Conservation (phyloP, 2,113 vertebrate genomes). For the Chunga burmeisteri region DNA sequence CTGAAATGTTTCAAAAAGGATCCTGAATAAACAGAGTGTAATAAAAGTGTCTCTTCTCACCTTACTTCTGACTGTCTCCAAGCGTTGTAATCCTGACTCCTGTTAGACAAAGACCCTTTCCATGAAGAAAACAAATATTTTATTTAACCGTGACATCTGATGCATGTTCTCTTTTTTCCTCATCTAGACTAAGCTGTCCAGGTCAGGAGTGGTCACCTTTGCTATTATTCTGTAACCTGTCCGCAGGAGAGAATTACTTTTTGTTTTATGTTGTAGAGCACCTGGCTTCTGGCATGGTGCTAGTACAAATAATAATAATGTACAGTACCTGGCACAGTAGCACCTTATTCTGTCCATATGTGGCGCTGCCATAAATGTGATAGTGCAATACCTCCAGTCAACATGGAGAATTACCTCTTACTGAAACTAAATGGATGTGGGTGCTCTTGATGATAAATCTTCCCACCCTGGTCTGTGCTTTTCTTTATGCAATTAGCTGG, state of each 20-base stretch:
- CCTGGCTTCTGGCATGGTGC: not conserved
- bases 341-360: not conserved
- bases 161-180: not conserved
- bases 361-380: constrained; percentile 46
- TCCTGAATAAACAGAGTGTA: not conserved
- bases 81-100: not conserved
- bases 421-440: constrained; percentile 11
- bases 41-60: not conserved
- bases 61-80: not conserved
- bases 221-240: constrained; percentile 53
- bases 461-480: not conserved
- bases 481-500: constrained; percentile 16
- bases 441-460: constrained; percentile 30
- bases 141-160: not conserved
- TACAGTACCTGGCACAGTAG: constrained; percentile 21
- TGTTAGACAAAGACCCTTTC: not conserved
- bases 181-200: constrained; percentile 41
- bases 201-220: constrained; percentile 42
- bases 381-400: constrained; percentile 6
- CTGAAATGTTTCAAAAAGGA: not conserved
- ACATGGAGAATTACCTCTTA: not conserved
- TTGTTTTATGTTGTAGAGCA: constrained; percentile 57
- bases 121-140: not conserved
- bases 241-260: constrained; percentile 51
- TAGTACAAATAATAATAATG: constrained; percentile 68